A percentile compares a stretch with the other conserved stretches of the same genome.
These are phyloP conservation scores for Julus scandinavius DNA, from an alignment of 2,888 invertebrate species.

Conservation along the genomic window DNA sequence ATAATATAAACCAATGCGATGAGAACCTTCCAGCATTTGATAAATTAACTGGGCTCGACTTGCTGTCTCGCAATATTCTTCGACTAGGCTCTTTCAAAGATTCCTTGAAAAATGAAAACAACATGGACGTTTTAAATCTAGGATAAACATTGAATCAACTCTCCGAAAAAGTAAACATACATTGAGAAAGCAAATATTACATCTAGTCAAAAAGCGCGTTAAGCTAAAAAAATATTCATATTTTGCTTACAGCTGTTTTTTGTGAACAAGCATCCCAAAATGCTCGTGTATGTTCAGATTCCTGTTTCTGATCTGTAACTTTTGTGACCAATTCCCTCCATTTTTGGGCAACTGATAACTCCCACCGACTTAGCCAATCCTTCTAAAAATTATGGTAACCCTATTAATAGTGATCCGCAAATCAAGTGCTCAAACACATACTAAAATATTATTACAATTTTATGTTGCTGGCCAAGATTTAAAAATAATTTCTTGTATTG, in stretches of 20 bases:
- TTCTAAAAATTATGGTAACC: constrained; percentile 6
- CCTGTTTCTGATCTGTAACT: constrained; percentile 66
- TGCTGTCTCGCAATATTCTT: constrained; percentile 82
- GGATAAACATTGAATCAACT: no score
- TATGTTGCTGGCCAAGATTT: constrained; percentile 60
- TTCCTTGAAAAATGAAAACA: constrained; percentile 62
- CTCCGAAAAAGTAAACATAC: no score
- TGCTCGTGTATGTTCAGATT: constrained; percentile 76
- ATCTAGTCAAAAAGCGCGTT: background rate
- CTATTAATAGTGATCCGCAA: background rate
- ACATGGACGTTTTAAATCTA: no score
- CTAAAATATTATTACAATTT: constrained; percentile 55
- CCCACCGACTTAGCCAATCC: constrained; percentile 51
- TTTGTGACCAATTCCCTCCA: constrained; percentile 48
- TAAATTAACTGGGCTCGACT: constrained; percentile 75
- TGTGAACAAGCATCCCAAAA: constrained; percentile 79
- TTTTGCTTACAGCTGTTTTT: constrained; percentile 68
- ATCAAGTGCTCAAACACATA: background rate
- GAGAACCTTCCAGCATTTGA: constrained; percentile 79
- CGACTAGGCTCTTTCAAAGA: constrained; percentile 74
- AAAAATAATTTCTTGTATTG: constrained; percentile 62
- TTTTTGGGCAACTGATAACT: constrained; percentile 53
- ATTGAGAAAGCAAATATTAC: background rate
- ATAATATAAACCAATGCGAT: constrained; percentile 81
- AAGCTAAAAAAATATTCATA: background rate